Evolutionary conservation across 2,888 invertebrate genomes (phyloP).

Genomic region (Rutpela maculata): DNA sequence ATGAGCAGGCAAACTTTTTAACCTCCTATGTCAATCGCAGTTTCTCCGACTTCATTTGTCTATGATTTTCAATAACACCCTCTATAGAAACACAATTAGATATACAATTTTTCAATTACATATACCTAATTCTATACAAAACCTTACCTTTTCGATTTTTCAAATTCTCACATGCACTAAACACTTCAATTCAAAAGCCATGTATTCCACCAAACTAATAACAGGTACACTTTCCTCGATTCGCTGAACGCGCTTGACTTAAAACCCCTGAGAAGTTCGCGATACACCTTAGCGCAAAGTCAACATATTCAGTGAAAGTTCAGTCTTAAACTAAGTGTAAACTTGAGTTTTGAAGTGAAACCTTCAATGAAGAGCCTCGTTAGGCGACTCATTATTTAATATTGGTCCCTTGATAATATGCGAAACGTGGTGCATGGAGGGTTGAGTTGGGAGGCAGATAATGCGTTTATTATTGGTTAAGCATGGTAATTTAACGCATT

Average conservation of each 20-base stretch:
- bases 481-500: neutral
- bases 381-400: slow-evolving; percentile 38
- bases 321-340: slow-evolving; percentile 35
- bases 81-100: too few relatives aligned
- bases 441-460: slow-evolving; percentile 1
- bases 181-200: neutral
- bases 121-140: neutral
- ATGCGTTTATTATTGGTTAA: neutral
- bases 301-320: slow-evolving; percentile 45
- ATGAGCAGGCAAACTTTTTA: too few relatives aligned
- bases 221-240: neutral
- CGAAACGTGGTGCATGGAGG: neutral
- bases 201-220: slow-evolving; percentile 3
- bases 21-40: too few relatives aligned
- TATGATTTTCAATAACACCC: too few relatives aligned
- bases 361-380: slow-evolving; percentile 30
- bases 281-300: slow-evolving; percentile 17
- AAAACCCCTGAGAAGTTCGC: neutral
- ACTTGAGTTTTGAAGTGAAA: slow-evolving; percentile 25
- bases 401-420: slow-evolving; percentile 21
- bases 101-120: too few relatives aligned
- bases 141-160: neutral
- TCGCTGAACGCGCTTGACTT: neutral
- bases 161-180: neutral
- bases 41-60: too few relatives aligned